phyloP scores from a whole-genome alignment of 1,140 invertebrate species.

The Nebria ingens region DNA sequence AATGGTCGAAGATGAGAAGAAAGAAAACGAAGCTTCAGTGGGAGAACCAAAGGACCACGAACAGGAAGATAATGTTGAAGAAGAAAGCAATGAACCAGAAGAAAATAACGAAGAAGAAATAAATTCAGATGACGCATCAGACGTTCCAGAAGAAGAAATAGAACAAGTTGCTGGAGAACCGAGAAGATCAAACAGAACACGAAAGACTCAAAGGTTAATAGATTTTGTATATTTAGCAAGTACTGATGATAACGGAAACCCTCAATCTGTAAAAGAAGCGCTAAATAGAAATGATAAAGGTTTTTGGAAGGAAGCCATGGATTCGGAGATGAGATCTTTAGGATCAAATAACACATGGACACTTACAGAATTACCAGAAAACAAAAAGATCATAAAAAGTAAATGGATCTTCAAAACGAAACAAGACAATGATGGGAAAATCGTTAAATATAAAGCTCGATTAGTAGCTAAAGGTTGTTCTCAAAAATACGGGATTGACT shows the following conservation, averaged over 20 bases:
- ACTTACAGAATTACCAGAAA: conserved; percentile 23
- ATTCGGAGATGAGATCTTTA: conserved; percentile 25
- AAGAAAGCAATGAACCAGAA: conserved; percentile 5
- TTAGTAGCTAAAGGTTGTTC: conserved; percentile 35
- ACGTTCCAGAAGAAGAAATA: conserved; percentile 5
- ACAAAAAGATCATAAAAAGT: conserved; percentile 22
- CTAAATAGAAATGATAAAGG: background rate
- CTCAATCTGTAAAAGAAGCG: background rate
- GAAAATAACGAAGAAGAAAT: background rate
- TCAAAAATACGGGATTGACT: conserved; percentile 33
- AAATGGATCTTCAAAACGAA: conserved; percentile 35
- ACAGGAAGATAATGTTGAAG: conserved; percentile 12
- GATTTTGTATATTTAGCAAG: conserved; percentile 29
- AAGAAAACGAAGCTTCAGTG: background rate
- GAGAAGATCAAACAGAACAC: conserved; percentile 8
- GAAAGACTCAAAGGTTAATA: background rate
- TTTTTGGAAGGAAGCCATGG: conserved; percentile 24
- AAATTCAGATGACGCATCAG: background rate
- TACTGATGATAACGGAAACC: background rate
- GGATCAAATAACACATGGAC: conserved; percentile 25
- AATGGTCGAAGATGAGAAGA: conserved; percentile 1
- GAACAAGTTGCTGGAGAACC: conserved; percentile 12
- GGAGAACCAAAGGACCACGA: conserved; percentile 3
- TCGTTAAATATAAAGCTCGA: conserved; percentile 32
- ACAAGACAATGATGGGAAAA: conserved; percentile 21